These are phyloP conservation scores for Oxyscelio sp. DNA, from an alignment of 2,888 invertebrate genomes.

Conservation along the genomic window DNA sequence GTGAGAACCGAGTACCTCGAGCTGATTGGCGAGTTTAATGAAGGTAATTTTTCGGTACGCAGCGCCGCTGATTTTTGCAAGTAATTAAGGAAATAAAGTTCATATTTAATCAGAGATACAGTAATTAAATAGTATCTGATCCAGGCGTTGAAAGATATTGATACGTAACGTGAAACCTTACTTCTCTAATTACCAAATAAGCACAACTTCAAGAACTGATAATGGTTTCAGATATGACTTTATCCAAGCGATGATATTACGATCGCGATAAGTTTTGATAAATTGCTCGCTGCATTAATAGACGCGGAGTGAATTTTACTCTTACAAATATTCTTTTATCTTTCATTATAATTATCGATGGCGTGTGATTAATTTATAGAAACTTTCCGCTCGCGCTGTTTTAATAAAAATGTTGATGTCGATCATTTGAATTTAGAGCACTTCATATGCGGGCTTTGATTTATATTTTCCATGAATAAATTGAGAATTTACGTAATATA, in stretches of 20 bases:
- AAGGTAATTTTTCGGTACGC: neutral
- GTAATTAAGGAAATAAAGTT: conserved; percentile 13
- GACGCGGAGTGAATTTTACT: neutral
- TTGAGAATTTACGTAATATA: conserved; percentile 16
- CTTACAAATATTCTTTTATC: too few relatives aligned
- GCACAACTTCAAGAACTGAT: conserved; percentile 48
- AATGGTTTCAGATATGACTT: conserved; percentile 24
- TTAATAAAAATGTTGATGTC: neutral
- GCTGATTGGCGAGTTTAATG: conserved; percentile 5
- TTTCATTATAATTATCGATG: too few relatives aligned
- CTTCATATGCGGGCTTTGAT: conserved; percentile 8
- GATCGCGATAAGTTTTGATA: conserved; percentile 24
- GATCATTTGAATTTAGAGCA: neutral
- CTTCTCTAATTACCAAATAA: conserved; percentile 47
- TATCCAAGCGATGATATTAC: conserved; percentile 29
- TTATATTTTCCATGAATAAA: conserved; percentile 25
- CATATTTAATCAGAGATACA: conserved; percentile 18
- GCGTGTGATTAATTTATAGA: neutral
- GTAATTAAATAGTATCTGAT: conserved; percentile 36
- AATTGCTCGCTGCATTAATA: conserved; percentile 10
- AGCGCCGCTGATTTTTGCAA: neutral
- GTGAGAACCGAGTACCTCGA: neutral
- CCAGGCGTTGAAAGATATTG: conserved; percentile 9
- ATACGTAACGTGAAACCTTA: conserved; percentile 6
- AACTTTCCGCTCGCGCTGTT: neutral